A percentile compares a stretch with the other conserved stretches of the same genome.
phyloP scores from a whole-genome alignment of 2,888 invertebrate genomes.

The Liodrosophila aerea region DNA sequence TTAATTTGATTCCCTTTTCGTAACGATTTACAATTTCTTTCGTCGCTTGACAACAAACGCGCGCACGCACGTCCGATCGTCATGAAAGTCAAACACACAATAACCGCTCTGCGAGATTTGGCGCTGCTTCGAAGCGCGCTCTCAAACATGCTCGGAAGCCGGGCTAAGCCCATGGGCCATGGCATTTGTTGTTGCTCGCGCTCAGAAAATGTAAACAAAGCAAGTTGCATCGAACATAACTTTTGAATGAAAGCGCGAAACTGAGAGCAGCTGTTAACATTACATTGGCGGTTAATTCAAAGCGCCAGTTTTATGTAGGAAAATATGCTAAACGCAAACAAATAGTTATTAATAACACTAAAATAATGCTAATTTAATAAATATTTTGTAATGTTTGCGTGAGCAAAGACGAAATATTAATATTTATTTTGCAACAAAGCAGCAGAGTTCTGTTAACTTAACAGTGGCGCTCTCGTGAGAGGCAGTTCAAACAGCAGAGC shows the following conservation, averaged over 20 bases:
- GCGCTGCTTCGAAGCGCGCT: no score
- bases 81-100: conserved; percentile 45
- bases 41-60: conserved; percentile 25
- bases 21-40: conserved; percentile 34
- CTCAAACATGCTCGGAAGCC: no score
- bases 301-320: not conserved
- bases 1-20: conserved; percentile 5
- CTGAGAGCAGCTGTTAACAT: conserved; percentile 17
- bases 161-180: no score
- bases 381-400: no score
- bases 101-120: conserved; percentile 43
- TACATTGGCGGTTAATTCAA: conserved; percentile 23
- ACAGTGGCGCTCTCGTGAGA: conserved; percentile 23
- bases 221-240: no score
- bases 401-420: no score
- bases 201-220: no score
- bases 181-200: no score
- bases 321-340: not conserved
- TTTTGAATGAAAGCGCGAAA: no score
- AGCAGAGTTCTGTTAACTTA: conserved; percentile 4
- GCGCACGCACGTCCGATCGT: conserved; percentile 59
- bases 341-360: no score
- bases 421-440: no score
- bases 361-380: no score
- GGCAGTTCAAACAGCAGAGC: not conserved